Conservation (phyloP, 2,888 invertebrate genomes). For the Cerastis leucographa region DNA sequence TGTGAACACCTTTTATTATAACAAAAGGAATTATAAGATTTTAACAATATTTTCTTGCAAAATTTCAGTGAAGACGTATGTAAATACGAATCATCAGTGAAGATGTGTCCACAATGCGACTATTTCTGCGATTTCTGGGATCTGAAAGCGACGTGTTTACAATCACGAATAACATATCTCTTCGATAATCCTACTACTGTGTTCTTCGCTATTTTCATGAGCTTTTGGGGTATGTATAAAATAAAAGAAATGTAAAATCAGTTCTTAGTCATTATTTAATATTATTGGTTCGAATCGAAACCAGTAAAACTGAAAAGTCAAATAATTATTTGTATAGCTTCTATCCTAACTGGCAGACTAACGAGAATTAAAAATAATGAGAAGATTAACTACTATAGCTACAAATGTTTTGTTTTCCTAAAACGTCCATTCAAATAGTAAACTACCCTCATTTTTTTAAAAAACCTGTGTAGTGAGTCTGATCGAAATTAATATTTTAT, state of each 20-base stretch:
- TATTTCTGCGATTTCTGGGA: conserved; percentile 96
- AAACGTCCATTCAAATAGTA: not conserved
- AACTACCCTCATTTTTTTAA: not conserved
- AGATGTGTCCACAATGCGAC: conserved; percentile 98
- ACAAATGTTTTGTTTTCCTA: no score
- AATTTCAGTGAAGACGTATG: conserved; percentile 93
- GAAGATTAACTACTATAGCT: not conserved
- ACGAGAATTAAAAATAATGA: not conserved
- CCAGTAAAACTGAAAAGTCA: not conserved
- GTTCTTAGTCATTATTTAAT: not conserved
- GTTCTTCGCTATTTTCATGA: conserved; percentile 98
- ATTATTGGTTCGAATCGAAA: no score
- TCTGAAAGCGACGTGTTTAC: conserved; percentile 95
- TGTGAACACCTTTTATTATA: not conserved
- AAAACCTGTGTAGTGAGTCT: not conserved
- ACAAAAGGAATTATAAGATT: not conserved
- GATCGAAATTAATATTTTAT: not conserved
- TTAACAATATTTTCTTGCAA: not conserved
- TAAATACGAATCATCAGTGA: conserved; percentile 90
- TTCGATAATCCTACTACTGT: conserved; percentile 99
- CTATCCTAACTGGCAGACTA: not conserved
- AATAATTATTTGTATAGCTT: not conserved
- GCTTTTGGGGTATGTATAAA: conserved; percentile 95
- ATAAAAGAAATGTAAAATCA: no score
- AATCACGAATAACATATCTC: conserved; percentile 96